These are phyloP conservation scores for Belonocnema kinseyi DNA, from an alignment of 1,140 invertebrate species.

Conservation along the genomic window DNA sequence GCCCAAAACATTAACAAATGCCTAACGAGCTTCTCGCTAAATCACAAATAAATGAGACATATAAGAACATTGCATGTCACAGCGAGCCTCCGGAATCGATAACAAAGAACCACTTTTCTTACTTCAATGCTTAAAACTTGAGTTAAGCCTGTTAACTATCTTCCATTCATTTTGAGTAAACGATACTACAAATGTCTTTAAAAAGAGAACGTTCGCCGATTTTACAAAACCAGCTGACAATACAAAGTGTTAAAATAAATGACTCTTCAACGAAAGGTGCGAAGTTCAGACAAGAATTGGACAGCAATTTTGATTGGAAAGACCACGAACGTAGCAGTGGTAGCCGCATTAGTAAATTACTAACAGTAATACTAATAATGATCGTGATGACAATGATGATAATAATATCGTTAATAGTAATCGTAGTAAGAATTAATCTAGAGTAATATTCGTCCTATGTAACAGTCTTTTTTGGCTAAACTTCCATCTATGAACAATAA, in stretches of 20 bases:
- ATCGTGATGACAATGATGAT: conserved; percentile 50
- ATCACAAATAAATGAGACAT: conserved; percentile 53
- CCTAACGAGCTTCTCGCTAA: conserved; percentile 46
- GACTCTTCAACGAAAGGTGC: conserved; percentile 45
- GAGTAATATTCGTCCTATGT: conserved; percentile 67
- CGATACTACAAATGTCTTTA: neutral
- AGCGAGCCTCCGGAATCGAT: conserved; percentile 42
- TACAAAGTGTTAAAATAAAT: conserved; percentile 1
- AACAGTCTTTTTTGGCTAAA: conserved; percentile 73
- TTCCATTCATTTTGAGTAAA: neutral
- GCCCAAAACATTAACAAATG: conserved; percentile 53
- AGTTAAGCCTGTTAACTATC: conserved; percentile 30
- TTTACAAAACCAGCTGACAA: neutral
- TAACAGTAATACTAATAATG: conserved; percentile 43
- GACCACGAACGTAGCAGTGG: neutral
- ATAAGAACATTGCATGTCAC: conserved; percentile 50
- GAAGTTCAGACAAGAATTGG: conserved; percentile 19
- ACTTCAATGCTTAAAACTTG: conserved; percentile 18
- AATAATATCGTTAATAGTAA: conserved; percentile 61
- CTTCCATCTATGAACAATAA: conserved; percentile 69
- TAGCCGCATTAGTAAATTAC: conserved; percentile 8
- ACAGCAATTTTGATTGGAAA: neutral
- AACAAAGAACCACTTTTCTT: conserved; percentile 38
- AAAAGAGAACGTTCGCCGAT: neutral
- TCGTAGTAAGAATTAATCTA: conserved; percentile 65